phyloP scores from a whole-genome alignment of 2,888 invertebrate genomes.

The Idaea aversata region DNA sequence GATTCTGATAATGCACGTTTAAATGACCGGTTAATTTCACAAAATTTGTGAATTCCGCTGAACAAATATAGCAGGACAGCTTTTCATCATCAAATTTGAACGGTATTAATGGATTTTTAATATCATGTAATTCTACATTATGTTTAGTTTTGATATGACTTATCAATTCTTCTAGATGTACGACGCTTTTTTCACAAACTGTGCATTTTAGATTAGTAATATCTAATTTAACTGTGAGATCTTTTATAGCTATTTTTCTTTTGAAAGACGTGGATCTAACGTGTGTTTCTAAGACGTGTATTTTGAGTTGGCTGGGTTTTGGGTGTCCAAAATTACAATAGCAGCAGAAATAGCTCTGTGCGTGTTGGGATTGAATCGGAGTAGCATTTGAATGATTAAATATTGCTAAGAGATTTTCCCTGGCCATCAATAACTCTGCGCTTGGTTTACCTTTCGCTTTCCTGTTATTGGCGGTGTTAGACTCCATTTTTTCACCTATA shows the following conservation, averaged over 20 bases:
- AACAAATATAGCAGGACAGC: slow-evolving; percentile 57
- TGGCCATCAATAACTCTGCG: too few species aligned
- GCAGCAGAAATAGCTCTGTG: too few species aligned
- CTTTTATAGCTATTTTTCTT: background rate
- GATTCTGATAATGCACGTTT: slow-evolving; percentile 66
- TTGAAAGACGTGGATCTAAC: too few species aligned
- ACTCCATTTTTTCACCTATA: too few species aligned
- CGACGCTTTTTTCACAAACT: slow-evolving; percentile 37
- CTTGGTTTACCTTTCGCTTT: too few species aligned
- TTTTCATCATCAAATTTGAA: slow-evolving; percentile 51
- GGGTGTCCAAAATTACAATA: too few species aligned
- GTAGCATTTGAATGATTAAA: too few species aligned
- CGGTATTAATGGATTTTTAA: slow-evolving; percentile 53
- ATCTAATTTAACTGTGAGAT: slow-evolving; percentile 50
- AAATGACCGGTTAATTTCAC: slow-evolving; percentile 65
- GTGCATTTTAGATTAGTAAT: slow-evolving; percentile 51
- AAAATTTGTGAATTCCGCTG: slow-evolving; percentile 59
- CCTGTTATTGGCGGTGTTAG: too few species aligned
- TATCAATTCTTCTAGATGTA: slow-evolving; percentile 34
- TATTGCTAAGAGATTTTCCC: too few species aligned
- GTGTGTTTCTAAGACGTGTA: too few species aligned
- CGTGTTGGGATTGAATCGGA: too few species aligned
- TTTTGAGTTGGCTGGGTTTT: too few species aligned
- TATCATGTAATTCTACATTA: slow-evolving; percentile 36
- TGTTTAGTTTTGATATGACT: slow-evolving; percentile 42